Conservation (phyloP, 2,888 invertebrate species). For the Platynereis dumerilii region DNA sequence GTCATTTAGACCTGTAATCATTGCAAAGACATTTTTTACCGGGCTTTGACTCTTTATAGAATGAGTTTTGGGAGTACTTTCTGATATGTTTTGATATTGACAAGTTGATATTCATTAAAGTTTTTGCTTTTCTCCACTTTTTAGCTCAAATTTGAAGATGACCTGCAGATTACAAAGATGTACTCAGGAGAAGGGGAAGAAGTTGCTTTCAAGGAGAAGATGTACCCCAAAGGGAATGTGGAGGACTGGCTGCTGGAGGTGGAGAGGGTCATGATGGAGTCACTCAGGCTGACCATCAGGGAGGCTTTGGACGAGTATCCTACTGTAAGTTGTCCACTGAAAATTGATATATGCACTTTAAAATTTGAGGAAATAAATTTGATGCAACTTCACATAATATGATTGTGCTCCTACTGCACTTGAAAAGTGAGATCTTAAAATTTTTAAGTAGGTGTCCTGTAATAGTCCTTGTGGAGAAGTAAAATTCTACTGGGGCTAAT, state of each 20-base stretch:
- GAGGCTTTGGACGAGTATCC: slow-evolving; percentile 65
- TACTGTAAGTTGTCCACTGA: slow-evolving; percentile 38
- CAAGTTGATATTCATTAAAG: too few species aligned
- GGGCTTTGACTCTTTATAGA: too few species aligned
- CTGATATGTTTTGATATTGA: too few species aligned
- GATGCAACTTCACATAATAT: too few species aligned
- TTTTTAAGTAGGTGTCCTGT: background rate
- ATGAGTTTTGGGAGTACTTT: too few species aligned
- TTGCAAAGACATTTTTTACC: too few species aligned
- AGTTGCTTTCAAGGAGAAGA: slow-evolving; percentile 71
- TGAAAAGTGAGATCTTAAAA: too few species aligned
- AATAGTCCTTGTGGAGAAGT: background rate
- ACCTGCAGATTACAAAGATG: slow-evolving; percentile 76
- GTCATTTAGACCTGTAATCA: too few species aligned
- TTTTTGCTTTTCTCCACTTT: background rate
- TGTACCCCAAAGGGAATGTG: slow-evolving; percentile 77
- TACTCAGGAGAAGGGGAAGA: slow-evolving; percentile 79
- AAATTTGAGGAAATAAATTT: too few species aligned
- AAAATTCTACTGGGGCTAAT: background rate
- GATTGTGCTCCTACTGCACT: too few species aligned
- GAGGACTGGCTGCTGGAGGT: slow-evolving; percentile 77
- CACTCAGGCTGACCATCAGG: slow-evolving; percentile 67
- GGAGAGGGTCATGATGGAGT: slow-evolving; percentile 75
- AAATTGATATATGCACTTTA: too few species aligned
- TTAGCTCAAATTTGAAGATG: slow-evolving; percentile 70